Percentiles rank a stretch among this genome's conserved stretches.
Evolutionary conservation across 2,797 vertebrate species (phyloP).

Genomic region (Platyrinchus mystaceus): DNA sequence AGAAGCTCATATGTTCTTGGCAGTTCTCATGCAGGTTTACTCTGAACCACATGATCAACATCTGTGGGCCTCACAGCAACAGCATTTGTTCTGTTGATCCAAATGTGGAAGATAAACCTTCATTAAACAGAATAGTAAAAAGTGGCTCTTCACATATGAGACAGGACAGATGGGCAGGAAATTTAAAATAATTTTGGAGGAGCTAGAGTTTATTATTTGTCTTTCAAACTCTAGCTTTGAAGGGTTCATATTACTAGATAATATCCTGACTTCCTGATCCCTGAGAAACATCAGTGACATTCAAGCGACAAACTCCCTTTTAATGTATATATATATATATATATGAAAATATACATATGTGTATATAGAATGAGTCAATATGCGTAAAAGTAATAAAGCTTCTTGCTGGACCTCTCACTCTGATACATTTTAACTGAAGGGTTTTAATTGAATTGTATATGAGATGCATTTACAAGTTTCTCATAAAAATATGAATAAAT

Average conservation of each 20-base stretch:
- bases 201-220: not conserved
- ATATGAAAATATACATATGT: not conserved
- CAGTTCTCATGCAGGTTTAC: not conserved
- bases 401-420: not conserved
- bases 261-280: not conserved
- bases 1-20: not conserved
- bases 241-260: not conserved
- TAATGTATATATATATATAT: not conserved
- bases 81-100: not conserved
- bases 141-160: not conserved
- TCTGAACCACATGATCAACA: not conserved
- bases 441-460: not conserved
- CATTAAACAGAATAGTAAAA: not conserved
- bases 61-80: not conserved
- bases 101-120: not conserved
- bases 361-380: not conserved
- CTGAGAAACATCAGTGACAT: not conserved
- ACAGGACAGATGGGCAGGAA: not conserved
- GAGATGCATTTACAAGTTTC: not conserved
- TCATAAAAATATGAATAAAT: not conserved
- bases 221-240: not conserved
- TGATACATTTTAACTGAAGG: not conserved
- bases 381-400: not conserved
- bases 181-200: not conserved
- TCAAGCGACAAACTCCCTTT: not conserved